Evolutionary conservation across 2,888 invertebrate genomes (phyloP), one percentile per base, ranked within the genome.

Genomic region (Epiblema foenella): DNA sequence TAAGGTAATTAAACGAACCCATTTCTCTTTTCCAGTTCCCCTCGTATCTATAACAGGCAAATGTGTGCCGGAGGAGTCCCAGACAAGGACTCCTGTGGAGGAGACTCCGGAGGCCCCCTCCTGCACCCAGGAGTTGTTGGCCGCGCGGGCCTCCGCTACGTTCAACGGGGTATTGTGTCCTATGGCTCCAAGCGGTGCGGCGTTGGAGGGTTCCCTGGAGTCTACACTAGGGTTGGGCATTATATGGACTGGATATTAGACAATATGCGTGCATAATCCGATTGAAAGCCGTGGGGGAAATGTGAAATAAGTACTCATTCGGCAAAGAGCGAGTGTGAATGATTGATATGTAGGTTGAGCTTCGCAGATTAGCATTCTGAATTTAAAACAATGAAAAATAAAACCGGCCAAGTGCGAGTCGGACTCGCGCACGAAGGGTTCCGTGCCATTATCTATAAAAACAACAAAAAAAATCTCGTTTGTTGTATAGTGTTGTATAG

Each of bases 51-150:
- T 78, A 81, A 89, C 56, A 87, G 86, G n/a, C 94, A 95, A 77
- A 71, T 95, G 42, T 95, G 95, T 76, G 94, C 94, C 0, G 94
- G 94, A 2, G 95, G 95, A 0, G 82, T 86, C 2, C 84, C 83
- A 18, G 90, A 91, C 12, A 92, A 92, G 73, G 96, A 96, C 80
- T 95, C 96, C 0, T 96, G 96, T 77, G 86, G 89, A 0, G 96
- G 96, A 0, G 96, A 96, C 78, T 95, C 95, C 15, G 96, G 96
- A 0, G 96, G 96, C 0, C 96, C 96, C 0, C 89, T 96, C 7
- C 85, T 93, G 83, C 88, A 86, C 62, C 87, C 90, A 0, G 88
- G 89, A 0, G 75, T 75, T 5, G 75, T 85, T 29, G 83, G 84
- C 1, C 77, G 84, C 0, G 79, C 79, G 0, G 92, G 93, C 0